phyloP scores from a whole-genome alignment of 2,797 vertebrate species.

The Rallus crepitans region DNA sequence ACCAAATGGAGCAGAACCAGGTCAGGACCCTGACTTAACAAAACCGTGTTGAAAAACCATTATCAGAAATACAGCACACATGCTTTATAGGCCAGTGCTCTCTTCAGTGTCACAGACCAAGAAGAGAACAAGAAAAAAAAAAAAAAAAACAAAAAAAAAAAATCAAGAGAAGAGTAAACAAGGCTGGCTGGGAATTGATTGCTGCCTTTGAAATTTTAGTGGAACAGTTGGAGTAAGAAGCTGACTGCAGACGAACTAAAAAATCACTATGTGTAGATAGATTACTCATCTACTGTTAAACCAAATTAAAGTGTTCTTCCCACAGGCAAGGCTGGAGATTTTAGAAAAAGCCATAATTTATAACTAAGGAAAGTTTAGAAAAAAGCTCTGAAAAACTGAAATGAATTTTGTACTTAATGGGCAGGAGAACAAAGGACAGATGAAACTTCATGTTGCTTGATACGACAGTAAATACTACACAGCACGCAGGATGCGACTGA shows the following conservation, averaged over 20 bases:
- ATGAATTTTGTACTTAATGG: constrained; percentile 47
- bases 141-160: neutral
- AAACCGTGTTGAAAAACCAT: constrained; percentile 8
- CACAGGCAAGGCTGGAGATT: constrained; percentile 45
- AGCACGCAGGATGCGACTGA: rapidly evolving
- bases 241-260: constrained; percentile 48
- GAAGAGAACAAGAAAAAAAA: neutral
- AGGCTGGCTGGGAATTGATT: constrained; percentile 29
- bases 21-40: neutral
- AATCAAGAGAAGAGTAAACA: constrained; percentile 31
- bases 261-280: constrained; percentile 45
- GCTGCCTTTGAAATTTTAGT: constrained; percentile 46
- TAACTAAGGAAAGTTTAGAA: constrained; percentile 12
- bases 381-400: neutral
- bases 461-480: neutral
- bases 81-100: neutral
- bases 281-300: constrained; percentile 66
- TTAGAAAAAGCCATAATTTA: constrained; percentile 29
- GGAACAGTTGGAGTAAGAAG: constrained; percentile 60
- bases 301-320: constrained; percentile 62
- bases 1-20: neutral
- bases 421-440: constrained; percentile 48
- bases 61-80: neutral
- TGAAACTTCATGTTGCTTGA: neutral
- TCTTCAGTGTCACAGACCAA: neutral